Percentiles rank a stretch among this genome's conserved stretches.
phyloP scores from a whole-genome alignment of 2,888 invertebrate species.

The Gisinianus flammeolus region DNA sequence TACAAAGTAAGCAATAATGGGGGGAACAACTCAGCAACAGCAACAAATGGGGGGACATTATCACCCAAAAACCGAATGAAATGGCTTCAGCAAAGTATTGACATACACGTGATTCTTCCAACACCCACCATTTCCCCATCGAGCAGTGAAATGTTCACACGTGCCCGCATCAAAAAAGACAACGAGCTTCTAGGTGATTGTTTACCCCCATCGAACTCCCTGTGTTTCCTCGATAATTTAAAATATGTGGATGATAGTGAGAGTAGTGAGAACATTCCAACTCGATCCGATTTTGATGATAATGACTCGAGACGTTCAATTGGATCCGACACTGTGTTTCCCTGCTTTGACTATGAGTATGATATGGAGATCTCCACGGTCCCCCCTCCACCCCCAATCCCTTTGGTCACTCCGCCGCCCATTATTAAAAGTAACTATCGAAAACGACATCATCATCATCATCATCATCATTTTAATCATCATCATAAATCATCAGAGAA shows the following conservation, averaged over 20 bases:
- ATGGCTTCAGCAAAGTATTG: constrained; percentile 54
- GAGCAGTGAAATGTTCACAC: constrained; percentile 67
- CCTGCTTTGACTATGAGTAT: constrained; percentile 49
- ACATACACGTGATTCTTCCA: constrained; percentile 71
- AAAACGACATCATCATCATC: neutral
- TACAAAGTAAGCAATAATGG: neutral
- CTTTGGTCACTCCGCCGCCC: constrained; percentile 23
- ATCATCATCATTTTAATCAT: neutral
- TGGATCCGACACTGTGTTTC: constrained; percentile 80
- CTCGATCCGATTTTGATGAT: constrained; percentile 49
- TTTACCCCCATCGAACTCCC: neutral
- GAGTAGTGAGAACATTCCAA: constrained; percentile 58
- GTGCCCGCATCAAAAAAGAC: constrained; percentile 23
- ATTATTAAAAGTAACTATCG: neutral
- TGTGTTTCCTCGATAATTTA: constrained; percentile 45
- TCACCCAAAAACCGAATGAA: constrained; percentile 25
- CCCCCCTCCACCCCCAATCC: constrained; percentile 34
- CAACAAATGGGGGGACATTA: neutral
- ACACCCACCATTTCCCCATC: constrained; percentile 84
- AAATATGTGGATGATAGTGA: constrained; percentile 56
- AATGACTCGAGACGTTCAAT: constrained; percentile 72
- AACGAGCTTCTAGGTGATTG: constrained; percentile 23
- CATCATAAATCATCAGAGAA: neutral
- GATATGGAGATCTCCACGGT: constrained; percentile 40
- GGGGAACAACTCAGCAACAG: neutral